Evolutionary conservation across 2,888 invertebrate genomes (phyloP).

Genomic region (Synanthedon vespiformis): DNA sequence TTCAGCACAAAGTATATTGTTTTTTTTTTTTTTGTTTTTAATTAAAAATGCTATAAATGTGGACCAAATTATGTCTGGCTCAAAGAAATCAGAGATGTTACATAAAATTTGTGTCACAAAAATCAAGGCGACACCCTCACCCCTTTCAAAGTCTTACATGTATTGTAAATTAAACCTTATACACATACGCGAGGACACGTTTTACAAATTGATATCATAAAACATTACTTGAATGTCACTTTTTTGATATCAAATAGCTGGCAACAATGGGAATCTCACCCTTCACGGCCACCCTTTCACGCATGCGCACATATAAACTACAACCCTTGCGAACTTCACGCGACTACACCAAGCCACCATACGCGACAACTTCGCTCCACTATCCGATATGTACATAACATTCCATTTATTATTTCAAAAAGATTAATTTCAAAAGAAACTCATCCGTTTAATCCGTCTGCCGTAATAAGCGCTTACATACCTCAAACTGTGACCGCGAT

Average conservation of each 20-base stretch:
- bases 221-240: conserved; percentile 18
- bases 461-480: conserved; percentile 8
- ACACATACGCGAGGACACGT: too few relatives aligned
- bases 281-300: conserved; percentile 43
- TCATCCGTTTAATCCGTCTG: conserved; percentile 56
- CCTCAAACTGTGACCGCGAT: conserved; percentile 7
- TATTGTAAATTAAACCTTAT: too few relatives aligned
- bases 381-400: conserved; percentile 63
- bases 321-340: conserved; percentile 38
- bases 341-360: conserved; percentile 44
- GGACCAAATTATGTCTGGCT: too few relatives aligned
- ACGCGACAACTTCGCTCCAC: conserved; percentile 55
- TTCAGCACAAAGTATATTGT: too few relatives aligned
- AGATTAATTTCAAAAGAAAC: conserved; percentile 33
- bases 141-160: too few relatives aligned
- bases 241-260: conserved; percentile 41
- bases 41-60: too few relatives aligned
- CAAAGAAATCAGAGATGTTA: too few relatives aligned
- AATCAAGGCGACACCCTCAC: too few relatives aligned
- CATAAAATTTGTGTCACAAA: too few relatives aligned
- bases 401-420: conserved; percentile 40
- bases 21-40: too few relatives aligned
- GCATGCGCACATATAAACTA: conserved; percentile 38
- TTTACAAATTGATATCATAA: conserved; percentile 6
- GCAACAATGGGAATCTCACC: conserved; percentile 53